Evolutionary conservation across 2,888 invertebrate species (phyloP).

Genomic region (Eledona agricola): DNA sequence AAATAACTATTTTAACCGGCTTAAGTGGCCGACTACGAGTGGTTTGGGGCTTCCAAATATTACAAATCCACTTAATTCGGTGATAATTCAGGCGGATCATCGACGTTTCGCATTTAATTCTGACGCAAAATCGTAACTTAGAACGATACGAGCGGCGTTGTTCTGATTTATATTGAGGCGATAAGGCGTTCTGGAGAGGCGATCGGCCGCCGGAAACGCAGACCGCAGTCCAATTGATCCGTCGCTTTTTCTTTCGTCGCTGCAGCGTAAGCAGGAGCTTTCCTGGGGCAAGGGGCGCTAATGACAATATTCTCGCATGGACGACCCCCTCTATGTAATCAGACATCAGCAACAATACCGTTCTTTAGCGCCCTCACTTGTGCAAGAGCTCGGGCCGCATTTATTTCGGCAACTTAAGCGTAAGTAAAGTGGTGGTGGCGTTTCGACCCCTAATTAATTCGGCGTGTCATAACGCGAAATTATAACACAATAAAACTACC

Average conservation of each 20-base stretch:
- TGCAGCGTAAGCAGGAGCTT: constrained; percentile 35
- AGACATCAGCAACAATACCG: constrained; percentile 55
- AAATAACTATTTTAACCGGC: constrained; percentile 56
- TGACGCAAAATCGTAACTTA: constrained; percentile 21
- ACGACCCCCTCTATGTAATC: constrained; percentile 51
- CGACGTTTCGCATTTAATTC: constrained; percentile 13
- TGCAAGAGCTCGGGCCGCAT: constrained; percentile 23
- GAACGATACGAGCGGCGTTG: too few relatives aligned
- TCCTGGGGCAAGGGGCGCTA: constrained; percentile 37
- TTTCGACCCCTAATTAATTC: constrained; percentile 18
- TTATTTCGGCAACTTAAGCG: constrained; percentile 23
- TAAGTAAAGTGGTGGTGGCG: constrained; percentile 15
- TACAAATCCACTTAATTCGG: constrained; percentile 39
- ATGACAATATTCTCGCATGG: constrained; percentile 50
- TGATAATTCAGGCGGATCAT: constrained; percentile 46
- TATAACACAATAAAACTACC: constrained; percentile 43
- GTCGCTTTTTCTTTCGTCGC: too few relatives aligned
- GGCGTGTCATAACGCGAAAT: constrained; percentile 23
- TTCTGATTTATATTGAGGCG: constrained; percentile 16
- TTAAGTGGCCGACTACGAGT: constrained; percentile 52
- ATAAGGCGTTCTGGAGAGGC: too few relatives aligned
- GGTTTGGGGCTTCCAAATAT: constrained; percentile 44
- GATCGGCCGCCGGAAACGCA: too few relatives aligned
- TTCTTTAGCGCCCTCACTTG: constrained; percentile 49
- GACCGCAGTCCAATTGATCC: too few relatives aligned